phyloP scores from a whole-genome alignment of 1,140 invertebrate genomes.

The Drosophila oshimai region DNA sequence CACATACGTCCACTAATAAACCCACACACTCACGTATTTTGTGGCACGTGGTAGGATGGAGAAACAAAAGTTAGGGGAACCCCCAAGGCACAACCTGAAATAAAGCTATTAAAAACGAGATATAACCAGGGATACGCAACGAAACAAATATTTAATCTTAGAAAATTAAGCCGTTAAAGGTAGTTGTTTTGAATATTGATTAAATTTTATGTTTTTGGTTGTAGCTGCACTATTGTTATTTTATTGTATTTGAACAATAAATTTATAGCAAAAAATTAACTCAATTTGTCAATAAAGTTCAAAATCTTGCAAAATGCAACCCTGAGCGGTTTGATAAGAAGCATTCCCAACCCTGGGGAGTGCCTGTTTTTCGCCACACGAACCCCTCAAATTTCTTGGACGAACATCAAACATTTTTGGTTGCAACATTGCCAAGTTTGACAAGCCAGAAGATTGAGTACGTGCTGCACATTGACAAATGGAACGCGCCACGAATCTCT shows the following conservation, averaged over 20 bases:
- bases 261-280: too few species aligned
- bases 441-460: constrained; percentile 79
- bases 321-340: background rate
- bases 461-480: constrained; percentile 79
- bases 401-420: constrained; percentile 46
- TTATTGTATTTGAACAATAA: background rate
- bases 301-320: too few species aligned
- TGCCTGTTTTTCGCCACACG: background rate
- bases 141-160: background rate
- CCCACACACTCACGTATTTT: constrained; percentile 17
- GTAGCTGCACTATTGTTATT: too few species aligned
- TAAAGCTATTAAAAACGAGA: constrained; percentile 4
- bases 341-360: background rate
- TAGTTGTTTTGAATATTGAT: background rate
- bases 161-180: background rate
- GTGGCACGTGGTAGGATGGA: constrained; percentile 10
- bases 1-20: background rate
- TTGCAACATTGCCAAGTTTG: constrained; percentile 78
- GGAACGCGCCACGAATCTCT: constrained; percentile 46
- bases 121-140: background rate
- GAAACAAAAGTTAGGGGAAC: background rate
- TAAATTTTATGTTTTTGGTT: too few species aligned
- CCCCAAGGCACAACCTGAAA: background rate
- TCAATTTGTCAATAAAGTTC: too few species aligned
- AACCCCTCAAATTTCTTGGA: background rate